Base-by-base conservation (phyloP, 1,140 invertebrate genomes). In the Calephelis nemesis region DNA sequence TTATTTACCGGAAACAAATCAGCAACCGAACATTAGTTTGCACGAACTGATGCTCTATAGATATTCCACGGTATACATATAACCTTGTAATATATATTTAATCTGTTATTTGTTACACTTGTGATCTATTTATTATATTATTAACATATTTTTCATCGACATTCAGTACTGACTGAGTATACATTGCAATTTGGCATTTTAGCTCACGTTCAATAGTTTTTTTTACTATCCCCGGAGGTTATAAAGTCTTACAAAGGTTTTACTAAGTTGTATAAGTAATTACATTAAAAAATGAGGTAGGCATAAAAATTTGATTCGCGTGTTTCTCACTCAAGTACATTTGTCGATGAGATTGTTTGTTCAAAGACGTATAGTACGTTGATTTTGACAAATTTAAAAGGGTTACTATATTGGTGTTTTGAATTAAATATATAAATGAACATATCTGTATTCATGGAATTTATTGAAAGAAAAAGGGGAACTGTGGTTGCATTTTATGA, bases 351-450 rank as follows among this genome's bases (percentile, higher is more conserved):
- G 30, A 58, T 58, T 39, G 52, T 58, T 58, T 58, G 52, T 58
- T 15, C 52, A 58, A 58, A 58, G 52, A 58, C 52, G 52, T 58
- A 58, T 72, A 67, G 50, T 63, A 71, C 73, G 82, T 87, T 87
- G 81, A 83, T 73, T 85, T 87, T 84, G 76, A 76, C 77, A 76
- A 84, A 85, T 84, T 84, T 87, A 82, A 75, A 67, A 71, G 72
- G 71, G 75, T 68, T 74, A 69, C 50, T 66, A 65, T 54, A 30
- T 54, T 19, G 52, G 52, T 54, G 52, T 54, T 54, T 54, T 54
- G 52, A 54, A 13, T 54, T 54, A 54, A 54, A 54, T 54, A 54
- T 54, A 19, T 54, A 54, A 54, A 54, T 8, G 15, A 54, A 54
- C 52, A 54, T 54, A 54, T 54, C 52, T 54, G 52, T 54, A 30